These are phyloP conservation scores for Prochilodus magdalenae DNA, from an alignment of 2,113 vertebrate genomes.

Conservation along the genomic window DNA sequence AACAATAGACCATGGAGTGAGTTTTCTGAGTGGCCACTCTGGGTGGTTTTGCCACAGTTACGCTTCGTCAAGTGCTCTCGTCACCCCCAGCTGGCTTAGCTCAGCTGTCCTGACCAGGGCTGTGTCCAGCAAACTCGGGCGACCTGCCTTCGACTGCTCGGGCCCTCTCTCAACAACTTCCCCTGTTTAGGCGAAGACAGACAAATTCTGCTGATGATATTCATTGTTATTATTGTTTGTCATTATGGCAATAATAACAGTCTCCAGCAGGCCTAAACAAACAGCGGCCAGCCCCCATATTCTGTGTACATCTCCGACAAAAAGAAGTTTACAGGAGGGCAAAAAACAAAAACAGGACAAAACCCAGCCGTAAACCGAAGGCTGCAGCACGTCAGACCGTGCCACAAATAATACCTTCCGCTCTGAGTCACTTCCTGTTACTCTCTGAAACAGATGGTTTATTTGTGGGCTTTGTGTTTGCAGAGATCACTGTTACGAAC, in stretches of 20 bases:
- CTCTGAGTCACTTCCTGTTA: slow-evolving; percentile 77
- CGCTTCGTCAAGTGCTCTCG: slow-evolving; percentile 1
- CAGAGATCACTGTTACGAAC: background rate
- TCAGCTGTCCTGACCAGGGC: slow-evolving; percentile 26
- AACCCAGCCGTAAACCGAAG: slow-evolving; percentile 71
- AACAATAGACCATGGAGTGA: background rate
- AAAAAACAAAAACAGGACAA: slow-evolving; percentile 77
- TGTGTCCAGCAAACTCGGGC: background rate
- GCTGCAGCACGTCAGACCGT: slow-evolving; percentile 74
- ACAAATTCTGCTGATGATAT: slow-evolving; percentile 63
- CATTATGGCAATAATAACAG: slow-evolving; percentile 76
- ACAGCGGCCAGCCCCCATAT: slow-evolving; percentile 71
- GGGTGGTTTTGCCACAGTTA: slow-evolving; percentile 16
- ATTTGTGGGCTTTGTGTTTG: slow-evolving; percentile 70
- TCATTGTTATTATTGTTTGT: slow-evolving; percentile 68
- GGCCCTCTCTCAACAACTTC: slow-evolving; percentile 4
- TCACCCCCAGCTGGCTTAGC: slow-evolving; percentile 31
- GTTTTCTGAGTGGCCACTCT: background rate
- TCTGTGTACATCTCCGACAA: slow-evolving; percentile 77
- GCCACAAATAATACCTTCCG: slow-evolving; percentile 66
- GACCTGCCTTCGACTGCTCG: background rate
- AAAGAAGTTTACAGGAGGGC: slow-evolving; percentile 72
- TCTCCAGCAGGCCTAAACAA: slow-evolving; percentile 73
- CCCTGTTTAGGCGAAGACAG: slow-evolving; percentile 11
- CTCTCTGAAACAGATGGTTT: slow-evolving; percentile 55